Evolutionary conservation across 2,797 vertebrate species (phyloP), one percentile per base, ranked within the genome.

Genomic region (Sternarchorhynchus goeldii): DNA sequence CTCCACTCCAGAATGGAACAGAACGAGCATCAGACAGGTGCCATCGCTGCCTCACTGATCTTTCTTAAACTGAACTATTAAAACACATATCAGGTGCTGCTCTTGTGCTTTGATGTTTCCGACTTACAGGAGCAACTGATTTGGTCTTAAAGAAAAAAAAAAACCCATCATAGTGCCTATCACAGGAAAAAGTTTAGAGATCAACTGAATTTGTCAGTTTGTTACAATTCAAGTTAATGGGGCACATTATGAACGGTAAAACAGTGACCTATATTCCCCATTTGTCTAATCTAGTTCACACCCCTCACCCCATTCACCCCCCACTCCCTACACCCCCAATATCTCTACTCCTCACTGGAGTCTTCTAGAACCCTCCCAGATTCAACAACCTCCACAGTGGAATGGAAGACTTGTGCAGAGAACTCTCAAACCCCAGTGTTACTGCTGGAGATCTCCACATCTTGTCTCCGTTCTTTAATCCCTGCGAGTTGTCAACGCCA

Each of bases 381-480:
- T 66, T 66, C 31, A 50, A 31, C 21, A 17, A 78, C 65, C 39
- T 18, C 25, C 62, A 59, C 62, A 39, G 41, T 41, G 21, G 45
- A 34, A 55, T 14, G 17, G 50, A 68, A 68, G 21, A 2, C 41
- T 80, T 75, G 64, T 41, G n/a, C 73, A 57, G 57, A n/a, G 32
- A 32, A 45, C 3, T 55, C 10, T 21, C 45, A 57, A 70, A 70
- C 68, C 50, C 68, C 68, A 2, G 57, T 20, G 20, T 69, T 68
- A 53, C 39, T 63, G 57, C 57, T 36, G 45, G 56, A 72, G 76
- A 81, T 81, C 73, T 76, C 29, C 55, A 59, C 79, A 76, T 81
- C 79, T 81, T 2, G 41, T 57, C 50, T 69, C 31, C 4, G 10
- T 59, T 20, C 58, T 81, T 76, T 81, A 81, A 81, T 81, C 73